phyloP scores from a whole-genome alignment of 2,797 vertebrate species.

The Thunnus albacares region DNA sequence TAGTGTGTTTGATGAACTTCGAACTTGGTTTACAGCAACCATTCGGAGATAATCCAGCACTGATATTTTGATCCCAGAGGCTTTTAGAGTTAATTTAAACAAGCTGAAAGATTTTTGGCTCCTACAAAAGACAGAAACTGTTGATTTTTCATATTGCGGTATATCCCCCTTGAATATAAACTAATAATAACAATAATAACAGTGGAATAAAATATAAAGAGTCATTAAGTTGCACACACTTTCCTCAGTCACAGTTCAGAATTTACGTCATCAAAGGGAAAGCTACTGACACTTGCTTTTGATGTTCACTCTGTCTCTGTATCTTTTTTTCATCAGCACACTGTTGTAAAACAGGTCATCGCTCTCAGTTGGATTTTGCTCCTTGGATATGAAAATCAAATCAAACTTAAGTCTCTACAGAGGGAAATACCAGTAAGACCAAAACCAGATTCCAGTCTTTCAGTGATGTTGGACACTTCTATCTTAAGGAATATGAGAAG shows the following conservation, averaged over 20 bases:
- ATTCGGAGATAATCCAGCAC: slow-evolving; percentile 21
- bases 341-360: slow-evolving; percentile 14
- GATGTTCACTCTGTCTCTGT: not conserved
- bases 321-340: not conserved
- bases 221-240: not conserved
- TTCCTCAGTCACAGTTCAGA: slow-evolving; percentile 1
- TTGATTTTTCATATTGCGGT: not conserved
- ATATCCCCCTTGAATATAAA: not conserved
- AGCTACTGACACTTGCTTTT: not conserved
- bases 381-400: not conserved
- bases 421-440: not conserved
- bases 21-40: slow-evolving; percentile 27
- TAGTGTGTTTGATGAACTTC: slow-evolving; percentile 44
- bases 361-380: slow-evolving; percentile 4
- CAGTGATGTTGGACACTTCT: slow-evolving; percentile 2
- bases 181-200: too few species aligned
- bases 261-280: slow-evolving; percentile 8
- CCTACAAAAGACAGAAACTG: too few species aligned
- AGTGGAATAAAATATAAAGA: not conserved
- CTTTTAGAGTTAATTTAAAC: not conserved
- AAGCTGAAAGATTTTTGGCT: too few species aligned
- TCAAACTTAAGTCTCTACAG: not conserved
- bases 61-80: slow-evolving; percentile 13
- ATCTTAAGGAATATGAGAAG: not conserved
- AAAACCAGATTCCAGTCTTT: not conserved